Evolutionary conservation across 2,888 invertebrate species (phyloP), one percentile per base, ranked within the genome.

Genomic region (Galerucella nymphaeae): DNA sequence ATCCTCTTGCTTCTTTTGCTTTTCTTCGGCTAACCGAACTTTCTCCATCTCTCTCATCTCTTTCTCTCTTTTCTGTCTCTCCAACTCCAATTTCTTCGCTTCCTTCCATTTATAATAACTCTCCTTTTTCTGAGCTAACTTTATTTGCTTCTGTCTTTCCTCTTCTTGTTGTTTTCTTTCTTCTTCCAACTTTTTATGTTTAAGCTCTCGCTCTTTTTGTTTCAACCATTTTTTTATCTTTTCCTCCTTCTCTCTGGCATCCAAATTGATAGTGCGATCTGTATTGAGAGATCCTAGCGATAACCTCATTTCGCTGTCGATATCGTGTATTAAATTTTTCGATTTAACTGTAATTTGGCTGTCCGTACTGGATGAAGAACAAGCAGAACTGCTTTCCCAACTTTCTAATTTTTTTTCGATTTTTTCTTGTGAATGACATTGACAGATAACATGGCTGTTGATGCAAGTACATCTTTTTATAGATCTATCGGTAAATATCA

Each of bases 51-150:
- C 62, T 86, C 84, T 70, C 83, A 81, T 57, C 85, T 84, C 23
- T 83, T 82, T 62, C 85, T 84, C 18, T 83, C 50, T 76, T 78
- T 62, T 82, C 41, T 75, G 78, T 66, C 80, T 84, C 66, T 81
- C 81, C 42, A 84, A 85, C 30, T 83, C 80, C 2, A 83, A 72
- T 75, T 85, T 86, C 70, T 83, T 84, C 1, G 80, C 45, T 83
- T 88, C 87, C 70, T 90, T 80, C 92, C 92, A 89, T 42, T 82
- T 82, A 30, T 83, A 78, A 76, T 87, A 88, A 78, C 86, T 87
- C 55, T 87, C 85, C 11, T 85, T 80, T 67, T 88, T 88, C 41
- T 83, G 82, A 48, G 83, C 83, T 10, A 87, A 80, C 13, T 85
- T 82, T 61, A 82, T 81, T 61, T 86, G 83, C 42, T 82, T 83